Evolutionary conservation across 1,140 invertebrate species (phyloP), one percentile per base, ranked within the genome.

Genomic region (Thereuonema tuberculata): DNA sequence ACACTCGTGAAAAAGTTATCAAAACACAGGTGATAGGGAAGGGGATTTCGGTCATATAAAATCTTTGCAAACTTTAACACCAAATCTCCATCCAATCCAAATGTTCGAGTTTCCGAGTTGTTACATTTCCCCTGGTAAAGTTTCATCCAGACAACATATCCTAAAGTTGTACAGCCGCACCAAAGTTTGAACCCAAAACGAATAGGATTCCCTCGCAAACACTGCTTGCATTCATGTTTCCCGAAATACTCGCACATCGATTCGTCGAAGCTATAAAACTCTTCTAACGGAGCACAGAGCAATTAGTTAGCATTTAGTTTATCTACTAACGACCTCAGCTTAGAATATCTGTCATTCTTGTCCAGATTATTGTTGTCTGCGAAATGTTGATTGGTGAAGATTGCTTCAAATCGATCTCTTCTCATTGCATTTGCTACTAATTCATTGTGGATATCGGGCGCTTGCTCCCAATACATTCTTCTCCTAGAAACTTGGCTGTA

Each of bases 271-370:
- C 25, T 58, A 25, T 56, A 24, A 31, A 57, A 50, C 53, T 50
- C 50, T 43, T 65, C 48, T 20, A 29, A 28, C 50, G 25, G n/a
- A 61, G 24, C 61, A 57, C 57, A 63, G 37, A 55, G 59, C 25
- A 43, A 23, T 43, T 58, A 65, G 27, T 29, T 58, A 65, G 70
- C 63, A 69, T 75, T 72, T 17, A 68, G 61, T 21, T n/a, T 24
- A 58, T 62, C 52, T 21, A 63, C 55, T 20, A 69, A 60, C 24
- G 58, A 60, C 37, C 65, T 61, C 24, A 71, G 20, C 67, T 71
- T 73, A 26, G 63, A 46, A 65, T 68, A 69, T 63, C 66, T 70
- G 54, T 72, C 64, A 63, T 66, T 67, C 54, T 66, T 64, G 52
- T 67, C 61, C 46, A 70, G 52, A 14, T 61, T 49, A 26, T 25